Evolutionary conservation across 2,113 vertebrate species (phyloP).

Genomic region (Corydoras sp.): DNA sequence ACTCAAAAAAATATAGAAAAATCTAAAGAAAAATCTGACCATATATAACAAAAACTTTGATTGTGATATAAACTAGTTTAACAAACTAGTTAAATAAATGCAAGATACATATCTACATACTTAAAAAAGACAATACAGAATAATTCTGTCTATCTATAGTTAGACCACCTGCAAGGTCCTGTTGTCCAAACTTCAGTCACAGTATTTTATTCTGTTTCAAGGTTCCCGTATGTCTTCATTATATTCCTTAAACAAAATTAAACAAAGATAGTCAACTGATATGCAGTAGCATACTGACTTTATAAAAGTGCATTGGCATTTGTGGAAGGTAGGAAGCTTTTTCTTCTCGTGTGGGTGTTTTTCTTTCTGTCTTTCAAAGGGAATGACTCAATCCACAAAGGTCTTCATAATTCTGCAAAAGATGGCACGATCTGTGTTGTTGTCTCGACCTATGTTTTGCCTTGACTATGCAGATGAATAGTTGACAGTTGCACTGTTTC

Average conservation of each 20-base stretch:
- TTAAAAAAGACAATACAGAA: conserved; percentile 11
- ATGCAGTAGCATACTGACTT: conserved; percentile 13
- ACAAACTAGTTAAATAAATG: conserved; percentile 23
- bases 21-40: conserved; percentile 6
- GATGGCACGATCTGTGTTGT: conserved; percentile 1
- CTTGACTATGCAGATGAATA: conserved; percentile 25
- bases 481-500: conserved; percentile 26
- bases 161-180: conserved; percentile 8
- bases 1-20: conserved; percentile 7
- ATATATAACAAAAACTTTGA: conserved; percentile 2
- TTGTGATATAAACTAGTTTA: conserved; percentile 2
- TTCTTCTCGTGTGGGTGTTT: conserved; percentile 10
- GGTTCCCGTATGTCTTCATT: conserved; percentile 1
- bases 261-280: not conserved
- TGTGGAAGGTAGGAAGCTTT: not conserved
- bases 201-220: conserved; percentile 8
- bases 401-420: conserved; percentile 11
- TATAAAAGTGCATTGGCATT: conserved; percentile 11
- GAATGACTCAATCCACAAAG: not conserved
- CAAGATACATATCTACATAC: conserved; percentile 8
- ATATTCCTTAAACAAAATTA: conserved; percentile 4
- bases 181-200: not conserved
- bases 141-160: conserved; percentile 6
- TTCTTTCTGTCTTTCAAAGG: not conserved
- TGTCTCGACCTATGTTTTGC: conserved; percentile 18